Percentiles rank a stretch among this genome's conserved stretches.
Conservation (phyloP, 2,113 vertebrate species). For the Spea multiplicata region DNA sequence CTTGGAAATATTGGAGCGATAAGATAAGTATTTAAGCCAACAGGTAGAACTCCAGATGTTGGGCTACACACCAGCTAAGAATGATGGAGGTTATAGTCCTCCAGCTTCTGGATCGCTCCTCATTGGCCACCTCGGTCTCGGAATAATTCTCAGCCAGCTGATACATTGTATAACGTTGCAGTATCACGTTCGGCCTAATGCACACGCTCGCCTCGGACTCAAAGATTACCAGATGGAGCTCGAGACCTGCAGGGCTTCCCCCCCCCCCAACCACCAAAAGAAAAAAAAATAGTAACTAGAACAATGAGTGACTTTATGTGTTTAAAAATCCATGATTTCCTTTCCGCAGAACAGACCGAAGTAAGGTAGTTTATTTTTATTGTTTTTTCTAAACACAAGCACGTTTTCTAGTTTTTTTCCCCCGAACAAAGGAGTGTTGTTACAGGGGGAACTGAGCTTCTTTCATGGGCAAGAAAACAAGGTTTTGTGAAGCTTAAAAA, state of each 20-base stretch:
- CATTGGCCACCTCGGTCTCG: too few relatives aligned
- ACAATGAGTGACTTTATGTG: conserved; percentile 73
- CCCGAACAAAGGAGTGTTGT: conserved; percentile 75
- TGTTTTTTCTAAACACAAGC: conserved; percentile 73
- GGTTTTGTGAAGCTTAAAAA: conserved; percentile 4
- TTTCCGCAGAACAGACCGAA: conserved; percentile 70
- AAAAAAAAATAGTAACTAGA: conserved; percentile 65
- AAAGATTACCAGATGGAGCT: conserved; percentile 63
- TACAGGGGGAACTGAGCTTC: conserved; percentile 48
- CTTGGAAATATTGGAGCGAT: too few relatives aligned
- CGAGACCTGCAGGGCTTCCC: conserved; percentile 65
- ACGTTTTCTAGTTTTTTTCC: conserved; percentile 66
- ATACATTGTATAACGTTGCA: too few relatives aligned
- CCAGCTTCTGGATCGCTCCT: not conserved
- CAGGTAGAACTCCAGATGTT: too few relatives aligned
- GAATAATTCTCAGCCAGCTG: too few relatives aligned
- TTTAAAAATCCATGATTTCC: conserved; percentile 74
- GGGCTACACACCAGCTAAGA: not conserved
- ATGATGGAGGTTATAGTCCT: not conserved
- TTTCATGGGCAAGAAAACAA: not conserved
- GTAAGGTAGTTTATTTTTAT: conserved; percentile 77
- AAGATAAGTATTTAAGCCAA: too few relatives aligned
- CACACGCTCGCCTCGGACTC: conserved; percentile 33
- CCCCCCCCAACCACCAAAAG: conserved; percentile 20
- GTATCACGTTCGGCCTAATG: conserved; percentile 53